Percentiles rank a stretch among this genome's conserved stretches.
phyloP scores from a whole-genome alignment of 2,888 invertebrate genomes.

The Lacanobia oleracea region DNA sequence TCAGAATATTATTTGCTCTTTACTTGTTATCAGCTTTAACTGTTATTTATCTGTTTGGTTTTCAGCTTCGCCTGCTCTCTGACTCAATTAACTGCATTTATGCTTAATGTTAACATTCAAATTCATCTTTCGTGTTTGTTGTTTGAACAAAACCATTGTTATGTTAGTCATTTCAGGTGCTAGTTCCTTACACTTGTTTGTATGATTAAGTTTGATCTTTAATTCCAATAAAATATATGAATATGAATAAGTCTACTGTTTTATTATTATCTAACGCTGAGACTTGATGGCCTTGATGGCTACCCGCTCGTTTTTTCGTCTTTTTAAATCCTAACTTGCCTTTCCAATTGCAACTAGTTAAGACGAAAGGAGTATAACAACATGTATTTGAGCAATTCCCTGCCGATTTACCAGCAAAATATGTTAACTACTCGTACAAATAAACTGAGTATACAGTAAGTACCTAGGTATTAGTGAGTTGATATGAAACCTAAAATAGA shows the following conservation, averaged over 20 bases:
- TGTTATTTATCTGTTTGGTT: conserved; percentile 54
- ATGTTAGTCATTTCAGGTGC: conserved; percentile 68
- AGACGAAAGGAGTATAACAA: no score
- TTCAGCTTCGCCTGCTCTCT: conserved; percentile 61
- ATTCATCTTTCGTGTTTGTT: conserved; percentile 34
- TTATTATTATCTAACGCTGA: background rate
- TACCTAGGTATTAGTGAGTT: no score
- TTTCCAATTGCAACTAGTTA: background rate
- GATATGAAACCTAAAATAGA: no score
- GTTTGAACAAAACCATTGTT: conserved; percentile 46
- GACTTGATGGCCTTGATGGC: background rate
- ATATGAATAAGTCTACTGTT: conserved; percentile 15
- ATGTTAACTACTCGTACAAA: no score
- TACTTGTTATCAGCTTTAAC: conserved; percentile 62
- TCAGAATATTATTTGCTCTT: conserved; percentile 70
- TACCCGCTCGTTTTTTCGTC: no score
- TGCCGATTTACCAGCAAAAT: no score
- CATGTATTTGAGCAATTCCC: no score
- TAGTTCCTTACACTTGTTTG: conserved; percentile 71
- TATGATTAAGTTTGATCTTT: conserved; percentile 66
- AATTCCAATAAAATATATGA: conserved; percentile 58
- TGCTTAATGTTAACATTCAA: conserved; percentile 44
- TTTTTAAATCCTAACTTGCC: no score
- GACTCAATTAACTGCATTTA: conserved; percentile 65
- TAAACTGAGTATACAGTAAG: no score